Evolutionary conservation across 1,140 invertebrate genomes (phyloP).

Genomic region (Oncopeltus fasciatus): DNA sequence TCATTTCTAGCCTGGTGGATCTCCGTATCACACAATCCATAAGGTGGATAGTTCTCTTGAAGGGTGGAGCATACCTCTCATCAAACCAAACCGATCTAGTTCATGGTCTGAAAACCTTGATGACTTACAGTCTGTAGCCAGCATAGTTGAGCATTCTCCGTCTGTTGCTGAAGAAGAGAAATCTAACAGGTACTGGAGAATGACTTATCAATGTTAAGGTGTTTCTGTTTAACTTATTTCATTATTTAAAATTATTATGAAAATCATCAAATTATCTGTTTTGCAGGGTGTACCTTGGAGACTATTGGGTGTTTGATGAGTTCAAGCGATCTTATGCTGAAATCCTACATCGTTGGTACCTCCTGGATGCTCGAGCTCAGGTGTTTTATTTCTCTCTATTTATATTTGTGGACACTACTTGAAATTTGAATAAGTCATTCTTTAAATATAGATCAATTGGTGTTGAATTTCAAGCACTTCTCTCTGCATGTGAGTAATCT

Average conservation of each 20-base stretch:
- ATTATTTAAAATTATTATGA: background rate
- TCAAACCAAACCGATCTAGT: conserved; percentile 66
- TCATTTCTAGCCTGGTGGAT: conserved; percentile 47
- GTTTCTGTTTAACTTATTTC: background rate
- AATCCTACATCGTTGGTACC: conserved; percentile 66
- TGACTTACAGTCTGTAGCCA: conserved; percentile 36
- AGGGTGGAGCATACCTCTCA: conserved; percentile 50
- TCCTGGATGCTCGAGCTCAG: conserved; percentile 66
- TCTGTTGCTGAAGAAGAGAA: conserved; percentile 17
- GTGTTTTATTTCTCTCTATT: conserved; percentile 28
- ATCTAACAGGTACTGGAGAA: conserved; percentile 14
- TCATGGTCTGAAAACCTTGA: conserved; percentile 79
- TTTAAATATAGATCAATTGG: too few species aligned
- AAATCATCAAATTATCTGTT: too few species aligned
- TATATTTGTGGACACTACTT: too few species aligned
- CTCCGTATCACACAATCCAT: conserved; percentile 83
- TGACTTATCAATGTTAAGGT: background rate
- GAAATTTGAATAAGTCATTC: too few species aligned
- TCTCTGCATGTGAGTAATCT: too few species aligned
- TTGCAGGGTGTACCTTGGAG: conserved; percentile 38
- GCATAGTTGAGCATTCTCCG: conserved; percentile 21
- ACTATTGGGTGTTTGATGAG: conserved; percentile 56
- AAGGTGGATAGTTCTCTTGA: conserved; percentile 64
- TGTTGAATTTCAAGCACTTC: too few species aligned
- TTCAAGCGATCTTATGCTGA: conserved; percentile 81